Base-by-base conservation (phyloP, 1,140 invertebrate species). In the Pachypsylla venusta region DNA sequence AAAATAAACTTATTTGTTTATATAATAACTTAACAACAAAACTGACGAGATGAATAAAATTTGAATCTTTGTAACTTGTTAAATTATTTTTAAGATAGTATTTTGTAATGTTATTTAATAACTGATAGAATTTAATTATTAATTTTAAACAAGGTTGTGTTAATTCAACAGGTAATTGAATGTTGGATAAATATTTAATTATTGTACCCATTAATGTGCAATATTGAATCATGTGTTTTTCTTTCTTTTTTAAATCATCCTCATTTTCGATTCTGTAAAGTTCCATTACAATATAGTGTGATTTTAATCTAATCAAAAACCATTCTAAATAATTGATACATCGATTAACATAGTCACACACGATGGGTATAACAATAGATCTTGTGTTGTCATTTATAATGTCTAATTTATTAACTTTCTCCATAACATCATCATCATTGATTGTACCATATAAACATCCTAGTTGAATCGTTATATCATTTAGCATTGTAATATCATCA, bases 231-330 rank as follows among this genome's bases (percentile, higher is more conserved):
- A 48, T 7, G 5, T n/a, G 22, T 22, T 48, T 48, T 48, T 48
- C 42, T n/a, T 48, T 48, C n/a, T 48, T n/a, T 19, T 22, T 48
- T 22, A 48, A 48, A n/a, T 48, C 42, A 4, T 48, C 42, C 42
- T 48, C 42, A n/a, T n/a, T 48, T n/a, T n/a, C n/a, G n/a, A n/a
- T n/a, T 3, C 42, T 4, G n/a, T 48, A 48, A n/a, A 48, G 42
- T 5, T 48, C n/a, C 3, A 48, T n/a, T 10, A 48, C 22, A 22
- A 19, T 48, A 19, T 48, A 48, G 42, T 48, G 42, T 7, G 42
- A 48, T 3, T n/a, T 4, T n/a, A 48, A 22, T 7, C 42, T n/a
- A 3, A 48, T 48, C 7, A 48, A 22, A 22, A 48, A n/a, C 42
- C 42, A 48, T n/a, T 48, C 42, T 10, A 48, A 7, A 48, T 22